These are phyloP conservation scores for Cataglyphis albicans DNA, from an alignment of 2,888 invertebrate species.

Conservation along the genomic window DNA sequence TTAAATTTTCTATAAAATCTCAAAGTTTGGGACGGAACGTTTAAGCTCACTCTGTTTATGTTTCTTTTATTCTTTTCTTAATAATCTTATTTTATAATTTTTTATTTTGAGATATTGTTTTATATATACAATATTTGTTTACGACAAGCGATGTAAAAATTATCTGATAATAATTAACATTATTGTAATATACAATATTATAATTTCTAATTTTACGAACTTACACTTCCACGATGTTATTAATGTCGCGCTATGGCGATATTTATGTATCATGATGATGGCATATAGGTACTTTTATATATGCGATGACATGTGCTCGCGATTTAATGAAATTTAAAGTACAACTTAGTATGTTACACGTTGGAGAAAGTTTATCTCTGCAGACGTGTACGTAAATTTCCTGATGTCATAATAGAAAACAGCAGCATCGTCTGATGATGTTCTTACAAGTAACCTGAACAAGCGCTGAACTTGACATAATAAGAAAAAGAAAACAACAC, in stretches of 20 bases:
- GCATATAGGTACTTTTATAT: slow-evolving; percentile 10
- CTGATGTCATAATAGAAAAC: slow-evolving; percentile 61
- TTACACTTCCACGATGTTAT: slow-evolving; percentile 13
- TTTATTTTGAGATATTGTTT: background rate
- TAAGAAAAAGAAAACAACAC: slow-evolving; percentile 16
- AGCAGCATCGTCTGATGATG: slow-evolving; percentile 24
- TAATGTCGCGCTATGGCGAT: background rate
- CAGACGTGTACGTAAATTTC: slow-evolving; percentile 35
- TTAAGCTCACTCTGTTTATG: background rate
- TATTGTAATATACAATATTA: slow-evolving; percentile 1
- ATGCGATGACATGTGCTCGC: background rate
- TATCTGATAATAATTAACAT: background rate
- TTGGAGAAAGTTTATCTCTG: slow-evolving; percentile 61
- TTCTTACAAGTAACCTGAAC: slow-evolving; percentile 1
- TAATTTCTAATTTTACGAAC: slow-evolving; percentile 11
- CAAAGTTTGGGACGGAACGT: too few species aligned
- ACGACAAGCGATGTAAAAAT: background rate
- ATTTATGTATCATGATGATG: slow-evolving; percentile 30
- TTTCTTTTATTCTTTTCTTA: background rate
- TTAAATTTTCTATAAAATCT: too few species aligned
- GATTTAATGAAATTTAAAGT: slow-evolving; percentile 48
- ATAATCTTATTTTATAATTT: background rate
- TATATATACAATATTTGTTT: background rate
- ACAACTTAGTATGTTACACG: slow-evolving; percentile 58
- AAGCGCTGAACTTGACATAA: slow-evolving; percentile 42